Evolutionary conservation across 2,888 invertebrate genomes (phyloP).

Genomic region (Magallana nippona): DNA sequence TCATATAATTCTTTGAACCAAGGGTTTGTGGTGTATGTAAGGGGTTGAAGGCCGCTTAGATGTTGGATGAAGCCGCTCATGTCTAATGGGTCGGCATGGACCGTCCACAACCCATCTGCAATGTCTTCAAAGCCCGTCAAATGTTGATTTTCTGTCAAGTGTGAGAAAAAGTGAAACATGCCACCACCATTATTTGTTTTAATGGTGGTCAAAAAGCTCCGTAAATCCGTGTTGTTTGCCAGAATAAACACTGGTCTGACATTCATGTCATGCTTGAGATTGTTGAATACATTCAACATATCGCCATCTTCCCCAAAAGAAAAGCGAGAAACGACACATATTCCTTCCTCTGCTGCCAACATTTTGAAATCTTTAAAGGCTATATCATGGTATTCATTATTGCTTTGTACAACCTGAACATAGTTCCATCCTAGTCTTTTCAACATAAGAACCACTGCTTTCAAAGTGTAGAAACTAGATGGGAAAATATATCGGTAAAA

Average conservation of each 20-base stretch:
- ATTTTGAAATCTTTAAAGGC: slow-evolving; percentile 58
- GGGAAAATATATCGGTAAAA: slow-evolving; percentile 63
- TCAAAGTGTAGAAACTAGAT: slow-evolving; percentile 58
- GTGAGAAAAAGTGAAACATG: slow-evolving; percentile 70
- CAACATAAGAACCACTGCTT: slow-evolving; percentile 77
- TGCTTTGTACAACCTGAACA: slow-evolving; percentile 71
- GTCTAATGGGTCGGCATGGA: slow-evolving; percentile 54
- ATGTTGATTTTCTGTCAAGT: slow-evolving; percentile 1
- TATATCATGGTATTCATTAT: slow-evolving; percentile 61
- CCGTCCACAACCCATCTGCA: slow-evolving; percentile 66
- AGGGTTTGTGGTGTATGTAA: slow-evolving; percentile 68
- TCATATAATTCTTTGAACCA: slow-evolving; percentile 76
- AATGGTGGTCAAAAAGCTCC: slow-evolving; percentile 58
- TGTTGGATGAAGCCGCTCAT: slow-evolving; percentile 53
- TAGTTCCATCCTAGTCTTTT: slow-evolving; percentile 79
- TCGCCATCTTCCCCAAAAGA: slow-evolving; percentile 39
- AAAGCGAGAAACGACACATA: slow-evolving; percentile 72
- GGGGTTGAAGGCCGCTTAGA: slow-evolving; percentile 59
- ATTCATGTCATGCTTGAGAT: slow-evolving; percentile 55
- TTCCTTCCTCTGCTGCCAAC: slow-evolving; percentile 67
- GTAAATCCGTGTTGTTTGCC: slow-evolving; percentile 48
- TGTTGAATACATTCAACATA: slow-evolving; percentile 52
- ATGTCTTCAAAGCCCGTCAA: slow-evolving; percentile 64
- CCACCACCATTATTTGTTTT: slow-evolving; percentile 50
- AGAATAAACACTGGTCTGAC: slow-evolving; percentile 69